Evolutionary conservation across 2,888 invertebrate species (phyloP), one percentile per base, ranked within the genome.

Genomic region (Laspeyria flexula): DNA sequence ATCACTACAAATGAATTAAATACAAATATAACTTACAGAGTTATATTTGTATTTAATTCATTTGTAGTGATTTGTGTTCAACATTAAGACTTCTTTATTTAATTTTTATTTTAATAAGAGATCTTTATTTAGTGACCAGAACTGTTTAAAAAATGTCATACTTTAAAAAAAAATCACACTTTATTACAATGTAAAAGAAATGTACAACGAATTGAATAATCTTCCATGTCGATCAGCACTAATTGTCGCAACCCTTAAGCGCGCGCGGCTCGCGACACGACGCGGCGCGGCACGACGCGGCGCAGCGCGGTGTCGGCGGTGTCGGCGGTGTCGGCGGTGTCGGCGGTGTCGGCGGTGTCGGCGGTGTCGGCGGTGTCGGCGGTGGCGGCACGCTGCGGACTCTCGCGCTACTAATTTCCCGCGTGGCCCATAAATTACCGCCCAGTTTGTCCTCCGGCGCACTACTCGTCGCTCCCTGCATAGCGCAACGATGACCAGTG

Each of bases 351-450:
- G 29, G 43, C 52, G 37, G 34, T 30, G 30, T 35, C 43, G 5
- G 51, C 48, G 41, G 25, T 7, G 52, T 21, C 21, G 21, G 55
- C 46, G 37, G 34, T 30, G 30, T 35, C 43, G 5, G 51, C 48
- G 41, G 25, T 7, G 52, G 47, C 38, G 29, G 43, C 52, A 23
- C 46, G 37, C 33, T 38, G 51, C 35, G 46, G 60, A 52, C 53
- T 60, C 58, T 25, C 2, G 64, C 57, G 60, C 56, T 57, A 66
- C 65, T 84, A 84, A 84, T 84, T 85, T 84, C 84, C 84, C 84
- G 75, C 66, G 79, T 68, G 82, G 72, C 76, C 67, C 79, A 79
- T 85, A 82, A 83, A 84, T 83, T 77, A 79, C 71, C 58, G 60
- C 65, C 70, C 78, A 77, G 73, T 76, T 72, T 77, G 79, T 75